Base-by-base conservation (phyloP, 2,113 vertebrate species). In the Nyctibius bracteatus region DNA sequence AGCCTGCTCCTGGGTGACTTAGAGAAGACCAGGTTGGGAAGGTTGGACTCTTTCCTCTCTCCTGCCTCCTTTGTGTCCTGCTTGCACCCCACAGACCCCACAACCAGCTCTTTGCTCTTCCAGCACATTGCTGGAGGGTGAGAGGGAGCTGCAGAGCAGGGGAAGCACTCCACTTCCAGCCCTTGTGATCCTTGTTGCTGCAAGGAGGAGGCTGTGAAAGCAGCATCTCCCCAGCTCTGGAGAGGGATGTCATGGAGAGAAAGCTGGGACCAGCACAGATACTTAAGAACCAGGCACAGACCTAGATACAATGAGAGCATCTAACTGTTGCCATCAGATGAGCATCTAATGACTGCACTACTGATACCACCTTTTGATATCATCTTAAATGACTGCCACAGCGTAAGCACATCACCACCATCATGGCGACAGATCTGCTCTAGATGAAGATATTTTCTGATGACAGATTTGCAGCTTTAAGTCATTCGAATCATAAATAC, bases 231-330 rank as follows among this genome's bases (percentile, higher is more conserved):
- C 62, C 43, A 35, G 43, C 15, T 57, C 51, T 62, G 90, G 66
- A 70, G 25, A 43, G 9, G 12, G 20, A 4, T 5, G 4, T 28
- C 21, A 6, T 2, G 28, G 41, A 63, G 31, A 74, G 16, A 22
- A 71, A 65, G 52, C 28, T 10, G 30, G 47, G 33, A 55, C 10
- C 54, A 23, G 43, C 31, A 5, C 2, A 28, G 81, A 14, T 4
- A 5, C 6, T 37, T 10, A 23, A 51, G 37, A 77, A 17, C 37
- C 20, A 7, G 30, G 39, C 31, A 22, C 2, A 2, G 43, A 7
- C 20, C 21, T 25, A 4, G 16, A 21, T 4, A 35, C 18, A 8
- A 3, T 2, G 13, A 6, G 5, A 10, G 10, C 4, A 33, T 30
- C 27, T 27, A 63, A 23, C 12, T 8, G 6, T 1, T 52, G 16